Evolutionary conservation across 2,113 vertebrate species (phyloP).

Genomic region (Lathamus discolor): DNA sequence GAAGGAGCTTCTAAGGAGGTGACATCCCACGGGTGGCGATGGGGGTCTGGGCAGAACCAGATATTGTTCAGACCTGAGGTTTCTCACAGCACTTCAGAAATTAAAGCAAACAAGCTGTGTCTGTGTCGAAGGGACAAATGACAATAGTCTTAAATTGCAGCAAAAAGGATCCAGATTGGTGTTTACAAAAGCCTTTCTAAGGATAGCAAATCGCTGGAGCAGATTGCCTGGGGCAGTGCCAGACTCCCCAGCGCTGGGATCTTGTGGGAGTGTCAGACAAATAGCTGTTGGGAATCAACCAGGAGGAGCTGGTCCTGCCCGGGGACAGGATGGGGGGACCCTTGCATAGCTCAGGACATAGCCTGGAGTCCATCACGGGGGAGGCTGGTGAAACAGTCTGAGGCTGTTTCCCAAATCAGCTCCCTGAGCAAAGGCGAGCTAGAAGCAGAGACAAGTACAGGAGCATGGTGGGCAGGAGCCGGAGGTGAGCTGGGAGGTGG

Average conservation of each 20-base stretch:
- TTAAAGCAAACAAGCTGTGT: background rate
- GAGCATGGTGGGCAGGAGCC: background rate
- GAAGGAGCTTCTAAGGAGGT: background rate
- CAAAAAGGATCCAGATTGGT: conserved; percentile 50
- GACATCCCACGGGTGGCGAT: background rate
- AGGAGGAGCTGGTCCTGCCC: background rate
- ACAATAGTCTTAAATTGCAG: conserved; percentile 50
- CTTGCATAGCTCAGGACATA: rapidly evolving
- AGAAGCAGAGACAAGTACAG: rapidly evolving
- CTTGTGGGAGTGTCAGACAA: background rate
- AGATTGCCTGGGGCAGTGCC: conserved; percentile 52
- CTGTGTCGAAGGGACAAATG: background rate
- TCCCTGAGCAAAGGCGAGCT: background rate
- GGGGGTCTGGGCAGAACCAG: background rate
- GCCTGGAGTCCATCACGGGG: rapidly evolving
- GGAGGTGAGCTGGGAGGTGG: background rate
- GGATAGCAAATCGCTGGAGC: conserved; percentile 31
- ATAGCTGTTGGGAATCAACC: background rate
- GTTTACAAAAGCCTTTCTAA: conserved; percentile 59
- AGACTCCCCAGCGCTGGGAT: background rate
- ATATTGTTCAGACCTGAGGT: background rate
- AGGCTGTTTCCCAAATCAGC: background rate
- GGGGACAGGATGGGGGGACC: background rate
- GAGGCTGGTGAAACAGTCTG: background rate
- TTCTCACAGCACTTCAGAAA: conserved; percentile 15